phyloP scores from a whole-genome alignment of 2,888 invertebrate genomes.

The Cheiracanthium punctorium region DNA sequence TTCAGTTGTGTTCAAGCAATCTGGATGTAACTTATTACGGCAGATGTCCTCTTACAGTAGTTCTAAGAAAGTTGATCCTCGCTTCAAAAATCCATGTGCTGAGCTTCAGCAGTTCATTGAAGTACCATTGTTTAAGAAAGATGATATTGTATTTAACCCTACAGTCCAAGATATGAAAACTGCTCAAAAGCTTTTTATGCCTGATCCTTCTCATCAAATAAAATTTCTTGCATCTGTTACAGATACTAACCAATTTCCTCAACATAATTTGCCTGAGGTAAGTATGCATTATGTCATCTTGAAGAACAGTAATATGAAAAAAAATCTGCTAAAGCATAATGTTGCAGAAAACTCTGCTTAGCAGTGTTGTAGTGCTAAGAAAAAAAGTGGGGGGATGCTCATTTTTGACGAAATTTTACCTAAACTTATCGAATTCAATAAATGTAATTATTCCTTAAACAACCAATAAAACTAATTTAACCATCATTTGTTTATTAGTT shows the following conservation, averaged over 20 bases:
- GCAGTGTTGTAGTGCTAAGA: too few species aligned
- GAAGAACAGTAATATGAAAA: too few species aligned
- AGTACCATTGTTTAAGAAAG: constrained; percentile 69
- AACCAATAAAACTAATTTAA: too few species aligned
- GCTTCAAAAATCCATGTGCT: constrained; percentile 64
- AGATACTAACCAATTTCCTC: constrained; percentile 42
- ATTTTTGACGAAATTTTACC: too few species aligned
- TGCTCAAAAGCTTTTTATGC: constrained; percentile 69
- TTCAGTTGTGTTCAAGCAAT: neutral
- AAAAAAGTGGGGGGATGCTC: too few species aligned
- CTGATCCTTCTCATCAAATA: constrained; percentile 45
- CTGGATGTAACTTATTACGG: neutral
- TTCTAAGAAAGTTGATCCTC: constrained; percentile 49
- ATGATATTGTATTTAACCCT: constrained; percentile 70
- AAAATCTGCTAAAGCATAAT: too few species aligned
- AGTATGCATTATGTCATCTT: neutral
- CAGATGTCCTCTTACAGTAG: constrained; percentile 20
- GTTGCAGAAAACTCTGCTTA: too few species aligned
- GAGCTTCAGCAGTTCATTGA: constrained; percentile 62
- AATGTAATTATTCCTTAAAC: too few species aligned
- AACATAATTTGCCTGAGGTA: constrained; percentile 62
- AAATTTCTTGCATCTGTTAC: constrained; percentile 46
- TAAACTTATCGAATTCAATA: too few species aligned
- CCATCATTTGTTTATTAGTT: too few species aligned
- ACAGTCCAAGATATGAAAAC: constrained; percentile 63